Base-by-base conservation (phyloP, 2,888 invertebrate genomes). In the Apocheima hispidaria region DNA sequence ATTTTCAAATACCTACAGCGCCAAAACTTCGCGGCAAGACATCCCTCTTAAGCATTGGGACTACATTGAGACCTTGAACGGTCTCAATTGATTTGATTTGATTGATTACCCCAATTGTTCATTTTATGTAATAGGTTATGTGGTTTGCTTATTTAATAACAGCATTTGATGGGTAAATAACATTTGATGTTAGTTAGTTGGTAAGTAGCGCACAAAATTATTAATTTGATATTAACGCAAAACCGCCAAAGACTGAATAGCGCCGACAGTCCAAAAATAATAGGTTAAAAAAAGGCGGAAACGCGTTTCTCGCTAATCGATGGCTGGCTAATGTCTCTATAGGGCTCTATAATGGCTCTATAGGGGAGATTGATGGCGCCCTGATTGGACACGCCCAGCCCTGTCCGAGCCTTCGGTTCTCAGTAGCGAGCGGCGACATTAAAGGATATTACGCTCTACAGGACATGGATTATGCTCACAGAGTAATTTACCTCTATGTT, bases 321-420 rank as follows among this genome's bases (percentile, higher is more conserved):
- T 78, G 77, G 72, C 68, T 65, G 75, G 71, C 77, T 69, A 40
- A 88, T 86, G 85, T 88, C 87, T 88, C 82, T 81, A 86, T 86
- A 82, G 49, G 48, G 49, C 33, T 28, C 38, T 38, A 74, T 84
- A 84, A 88, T 86, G 85, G 87, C 85, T 88, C 81, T 80, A 86
- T 85, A 82, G 76, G 73, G 77, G 76, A 81, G 85, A 90, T 87
- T 87, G 88, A 88, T 88, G 88, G 81, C 72, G 65, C 69, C 60
- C 72, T 73, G 83, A 86, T 87, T 84, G 82, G 86, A 76, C 86
- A 87, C 89, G 86, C 85, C 84, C 75, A 65, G 71, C 57, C 73
- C 30, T 20, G 50, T 65, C 54, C 46, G 23, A 38, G 38, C 18
- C 67, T 46, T 51, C 68, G 70, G 66, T 83, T 87, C 85, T 79